A percentile compares a stretch with the other conserved stretches of the same genome.
Evolutionary conservation across 2,888 invertebrate species (phyloP).

Genomic region (Lapara coniferarum): DNA sequence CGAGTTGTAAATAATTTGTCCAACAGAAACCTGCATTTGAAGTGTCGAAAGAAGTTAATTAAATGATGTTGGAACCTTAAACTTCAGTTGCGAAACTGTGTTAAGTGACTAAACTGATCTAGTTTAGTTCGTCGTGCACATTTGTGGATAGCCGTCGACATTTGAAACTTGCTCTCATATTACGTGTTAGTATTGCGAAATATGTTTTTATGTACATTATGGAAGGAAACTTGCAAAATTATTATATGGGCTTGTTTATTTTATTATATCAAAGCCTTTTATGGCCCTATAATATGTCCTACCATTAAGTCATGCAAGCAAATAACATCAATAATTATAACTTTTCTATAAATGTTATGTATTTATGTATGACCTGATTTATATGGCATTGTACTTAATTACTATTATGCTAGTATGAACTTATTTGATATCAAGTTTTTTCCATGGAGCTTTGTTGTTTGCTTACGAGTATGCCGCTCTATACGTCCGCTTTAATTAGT

Average conservation of each 20-base stretch:
- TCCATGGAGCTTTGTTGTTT: too few species aligned
- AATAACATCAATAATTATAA: too few species aligned
- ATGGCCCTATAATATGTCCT: not conserved
- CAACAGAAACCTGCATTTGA: not conserved
- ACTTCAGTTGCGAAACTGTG: slow-evolving; percentile 25
- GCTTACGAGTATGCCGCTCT: too few species aligned
- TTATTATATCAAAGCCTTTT: not conserved
- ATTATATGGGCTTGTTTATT: slow-evolving; percentile 3
- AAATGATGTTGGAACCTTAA: slow-evolving; percentile 9
- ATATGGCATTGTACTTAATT: too few species aligned
- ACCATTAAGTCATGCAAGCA: not conserved
- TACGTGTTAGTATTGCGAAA: slow-evolving; percentile 50
- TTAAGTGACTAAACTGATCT: slow-evolving; percentile 46
- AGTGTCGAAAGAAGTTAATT: not conserved
- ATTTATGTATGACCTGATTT: too few species aligned
- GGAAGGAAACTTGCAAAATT: slow-evolving; percentile 21
- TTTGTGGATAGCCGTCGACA: slow-evolving; percentile 51
- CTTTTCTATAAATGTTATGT: too few species aligned
- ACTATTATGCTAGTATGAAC: too few species aligned
- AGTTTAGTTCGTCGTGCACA: slow-evolving; percentile 51
- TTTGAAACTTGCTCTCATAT: slow-evolving; percentile 59
- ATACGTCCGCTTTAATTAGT: too few species aligned
- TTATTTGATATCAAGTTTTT: too few species aligned
- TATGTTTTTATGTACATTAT: slow-evolving; percentile 24
- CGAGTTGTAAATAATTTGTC: too few species aligned